Evolutionary conservation across 2,888 invertebrate species (phyloP).

Genomic region (Malachius bipustulatus): DNA sequence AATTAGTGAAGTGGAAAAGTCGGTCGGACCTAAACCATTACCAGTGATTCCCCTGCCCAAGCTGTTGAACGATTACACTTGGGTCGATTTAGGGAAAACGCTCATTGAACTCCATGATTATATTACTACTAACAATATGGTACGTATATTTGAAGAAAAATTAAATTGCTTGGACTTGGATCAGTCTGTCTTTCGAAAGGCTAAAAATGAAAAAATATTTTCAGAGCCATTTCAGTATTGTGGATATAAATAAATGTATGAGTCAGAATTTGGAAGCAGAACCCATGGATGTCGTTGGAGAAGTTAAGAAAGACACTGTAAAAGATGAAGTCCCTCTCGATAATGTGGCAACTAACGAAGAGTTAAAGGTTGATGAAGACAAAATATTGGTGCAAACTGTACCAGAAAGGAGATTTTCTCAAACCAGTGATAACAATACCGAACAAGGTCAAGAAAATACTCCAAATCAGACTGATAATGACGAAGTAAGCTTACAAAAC

Average conservation of each 20-base stretch:
- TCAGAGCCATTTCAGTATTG: conserved; percentile 34
- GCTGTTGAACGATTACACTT: conserved; percentile 46
- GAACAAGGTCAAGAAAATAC: conserved; percentile 28
- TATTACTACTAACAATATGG: conserved; percentile 46
- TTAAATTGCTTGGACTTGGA: too few species aligned
- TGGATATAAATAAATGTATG: conserved; percentile 34
- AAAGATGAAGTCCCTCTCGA: conserved; percentile 34
- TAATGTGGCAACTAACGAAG: conserved; percentile 17
- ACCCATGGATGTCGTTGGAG: neutral
- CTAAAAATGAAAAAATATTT: conserved; percentile 7
- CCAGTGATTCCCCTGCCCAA: conserved; percentile 47
- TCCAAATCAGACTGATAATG: conserved; percentile 33
- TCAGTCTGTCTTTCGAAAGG: conserved; percentile 5
- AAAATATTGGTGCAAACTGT: conserved; percentile 29
- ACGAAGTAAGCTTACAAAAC: conserved; percentile 33
- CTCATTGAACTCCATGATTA: conserved; percentile 52
- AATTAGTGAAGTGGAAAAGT: conserved; percentile 43
- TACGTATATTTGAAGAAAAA: conserved; percentile 19
- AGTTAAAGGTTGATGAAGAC: conserved; percentile 28
- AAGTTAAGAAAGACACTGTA: conserved; percentile 12
- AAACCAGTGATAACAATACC: conserved; percentile 31
- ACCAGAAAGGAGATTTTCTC: conserved; percentile 30
- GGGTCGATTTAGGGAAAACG: conserved; percentile 55
- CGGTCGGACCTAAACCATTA: conserved; percentile 41
- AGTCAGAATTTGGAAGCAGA: conserved; percentile 19